Percentiles rank a stretch among this genome's conserved stretches.
phyloP scores from a whole-genome alignment of 2,888 invertebrate genomes.

The Drosophila nr. perissopoda region DNA sequence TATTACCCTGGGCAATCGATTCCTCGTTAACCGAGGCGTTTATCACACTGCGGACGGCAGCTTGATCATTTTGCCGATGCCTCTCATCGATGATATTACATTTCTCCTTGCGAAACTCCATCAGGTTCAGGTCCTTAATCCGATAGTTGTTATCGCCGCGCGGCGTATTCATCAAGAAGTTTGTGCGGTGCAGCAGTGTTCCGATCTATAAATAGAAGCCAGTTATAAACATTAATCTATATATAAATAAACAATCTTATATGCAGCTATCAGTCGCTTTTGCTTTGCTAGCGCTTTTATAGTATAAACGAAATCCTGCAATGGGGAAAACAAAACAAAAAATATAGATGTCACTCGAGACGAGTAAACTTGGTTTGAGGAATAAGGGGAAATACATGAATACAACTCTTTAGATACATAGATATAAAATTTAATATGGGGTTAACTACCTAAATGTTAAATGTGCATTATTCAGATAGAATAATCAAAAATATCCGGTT shows the following conservation, averaged over 20 bases:
- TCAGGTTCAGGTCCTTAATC: conserved; percentile 59
- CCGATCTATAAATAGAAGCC: conserved; percentile 67
- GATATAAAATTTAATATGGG: not conserved
- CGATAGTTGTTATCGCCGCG: conserved; percentile 59
- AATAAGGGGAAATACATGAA: not conserved
- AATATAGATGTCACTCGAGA: not conserved
- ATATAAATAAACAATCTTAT: conserved; percentile 3
- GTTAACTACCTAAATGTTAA: not conserved
- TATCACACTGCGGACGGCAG: conserved; percentile 7
- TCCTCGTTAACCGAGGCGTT: conserved; percentile 24
- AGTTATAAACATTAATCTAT: conserved; percentile 54
- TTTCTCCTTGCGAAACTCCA: conserved; percentile 72
- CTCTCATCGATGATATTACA: conserved; percentile 67
- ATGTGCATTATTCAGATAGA: not conserved
- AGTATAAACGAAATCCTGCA: not conserved
- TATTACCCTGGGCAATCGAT: conserved; percentile 50
- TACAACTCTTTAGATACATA: not conserved
- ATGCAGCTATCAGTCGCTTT: not conserved
- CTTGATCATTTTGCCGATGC: conserved; percentile 42
- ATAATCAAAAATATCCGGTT: not conserved
- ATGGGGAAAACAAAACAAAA: not conserved
- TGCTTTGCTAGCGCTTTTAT: not conserved
- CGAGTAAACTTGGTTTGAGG: not conserved
- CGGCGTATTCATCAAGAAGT: conserved; percentile 70
- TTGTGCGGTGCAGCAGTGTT: conserved; percentile 62